These are phyloP conservation scores for Cryptocephalus moraei DNA, from an alignment of 2,888 invertebrate species.

Conservation along the genomic window DNA sequence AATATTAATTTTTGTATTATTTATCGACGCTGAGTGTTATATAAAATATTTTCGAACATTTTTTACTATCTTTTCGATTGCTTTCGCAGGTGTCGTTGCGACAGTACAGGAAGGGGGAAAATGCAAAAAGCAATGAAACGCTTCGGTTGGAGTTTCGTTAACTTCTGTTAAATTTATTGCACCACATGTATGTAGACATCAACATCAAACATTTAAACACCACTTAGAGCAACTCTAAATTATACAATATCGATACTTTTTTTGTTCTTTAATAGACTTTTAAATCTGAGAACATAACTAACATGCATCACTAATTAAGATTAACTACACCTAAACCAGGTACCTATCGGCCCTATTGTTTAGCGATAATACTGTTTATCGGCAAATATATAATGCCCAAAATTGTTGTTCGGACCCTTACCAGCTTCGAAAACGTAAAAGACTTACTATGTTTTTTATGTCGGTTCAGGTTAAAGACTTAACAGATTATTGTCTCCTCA, in stretches of 20 bases:
- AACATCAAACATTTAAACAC: constrained; percentile 34
- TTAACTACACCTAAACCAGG: constrained; percentile 20
- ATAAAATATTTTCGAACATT: too few species aligned
- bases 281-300: constrained; percentile 16
- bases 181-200: constrained; percentile 31
- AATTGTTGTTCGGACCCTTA: constrained; percentile 41
- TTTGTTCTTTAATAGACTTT: background rate
- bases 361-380: constrained; percentile 7
- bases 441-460: constrained; percentile 10
- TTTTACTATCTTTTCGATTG: too few species aligned
- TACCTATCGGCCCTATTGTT: constrained; percentile 25
- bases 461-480: constrained; percentile 25
- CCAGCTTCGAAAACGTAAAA: constrained; percentile 27
- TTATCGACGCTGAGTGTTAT: too few species aligned
- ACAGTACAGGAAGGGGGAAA: background rate
- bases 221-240: constrained; percentile 18
- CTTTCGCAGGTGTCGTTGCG: too few species aligned
- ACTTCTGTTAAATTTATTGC: constrained; percentile 27
- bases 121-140: constrained; percentile 6
- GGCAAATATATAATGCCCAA: background rate
- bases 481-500: constrained; percentile 41
- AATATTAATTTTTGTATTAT: too few species aligned
- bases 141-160: constrained; percentile 25
- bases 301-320: constrained; percentile 17
- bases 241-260: background rate